These are phyloP conservation scores for Agrilus planipennis DNA, from an alignment of 1,140 invertebrate species.

Conservation along the genomic window DNA sequence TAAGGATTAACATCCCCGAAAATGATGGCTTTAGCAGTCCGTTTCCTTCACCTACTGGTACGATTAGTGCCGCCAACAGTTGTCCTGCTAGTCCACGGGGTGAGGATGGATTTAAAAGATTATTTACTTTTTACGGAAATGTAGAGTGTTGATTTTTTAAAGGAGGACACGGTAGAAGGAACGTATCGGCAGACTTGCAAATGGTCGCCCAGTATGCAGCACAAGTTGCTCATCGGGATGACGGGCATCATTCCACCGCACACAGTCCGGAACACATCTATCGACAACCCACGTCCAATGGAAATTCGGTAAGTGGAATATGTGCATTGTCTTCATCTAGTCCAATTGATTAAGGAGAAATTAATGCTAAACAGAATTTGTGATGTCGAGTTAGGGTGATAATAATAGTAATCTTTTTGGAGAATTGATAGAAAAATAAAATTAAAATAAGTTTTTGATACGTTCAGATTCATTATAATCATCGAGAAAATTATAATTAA, in stretches of 20 bases:
- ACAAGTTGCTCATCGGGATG: conserved; percentile 39
- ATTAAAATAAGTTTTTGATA: too few relatives aligned
- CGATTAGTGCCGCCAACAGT: conserved; percentile 84
- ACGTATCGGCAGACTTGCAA: conserved; percentile 55
- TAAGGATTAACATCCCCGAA: conserved; percentile 87
- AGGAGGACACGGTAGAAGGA: conserved; percentile 46
- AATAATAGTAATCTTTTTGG: too few relatives aligned
- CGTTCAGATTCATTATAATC: too few relatives aligned
- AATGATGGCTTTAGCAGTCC: conserved; percentile 71
- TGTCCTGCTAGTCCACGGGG: conserved; percentile 91
- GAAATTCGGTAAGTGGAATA: conserved; percentile 35
- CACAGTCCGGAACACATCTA: conserved; percentile 31
- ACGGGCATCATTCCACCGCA: conserved; percentile 28
- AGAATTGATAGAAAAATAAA: too few relatives aligned
- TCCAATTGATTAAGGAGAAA: too few relatives aligned
- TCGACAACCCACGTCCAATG: conserved; percentile 38
- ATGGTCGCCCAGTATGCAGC: conserved; percentile 58
- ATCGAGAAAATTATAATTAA: too few relatives aligned
- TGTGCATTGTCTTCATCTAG: too few relatives aligned
- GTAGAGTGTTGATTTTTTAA: neutral
- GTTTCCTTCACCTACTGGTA: conserved; percentile 86
- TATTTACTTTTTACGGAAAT: neutral
- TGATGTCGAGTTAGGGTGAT: too few relatives aligned
- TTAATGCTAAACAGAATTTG: too few relatives aligned
- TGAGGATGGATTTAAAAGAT: conserved; percentile 9